phyloP scores from a whole-genome alignment of 2,113 vertebrate genomes.

The Alaudala cheleensis region DNA sequence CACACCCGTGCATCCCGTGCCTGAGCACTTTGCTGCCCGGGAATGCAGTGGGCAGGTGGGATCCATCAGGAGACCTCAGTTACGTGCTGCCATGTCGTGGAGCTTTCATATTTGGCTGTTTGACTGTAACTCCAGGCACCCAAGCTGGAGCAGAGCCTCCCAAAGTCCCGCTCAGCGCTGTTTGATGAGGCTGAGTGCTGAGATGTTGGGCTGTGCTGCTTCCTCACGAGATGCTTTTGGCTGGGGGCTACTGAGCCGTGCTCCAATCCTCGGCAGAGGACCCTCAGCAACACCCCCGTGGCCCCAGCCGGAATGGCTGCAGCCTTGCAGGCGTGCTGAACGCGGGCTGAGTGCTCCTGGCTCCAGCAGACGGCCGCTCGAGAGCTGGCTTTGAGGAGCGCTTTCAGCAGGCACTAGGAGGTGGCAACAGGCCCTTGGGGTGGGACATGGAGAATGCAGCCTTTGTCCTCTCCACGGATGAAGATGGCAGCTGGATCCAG shows the following conservation, averaged over 20 bases:
- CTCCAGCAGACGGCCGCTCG: constrained; percentile 71
- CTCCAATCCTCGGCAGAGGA: background rate
- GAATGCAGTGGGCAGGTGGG: fast-evolving
- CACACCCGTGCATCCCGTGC: fast-evolving
- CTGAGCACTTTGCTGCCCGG: background rate
- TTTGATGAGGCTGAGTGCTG: background rate
- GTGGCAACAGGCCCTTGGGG: constrained; percentile 73
- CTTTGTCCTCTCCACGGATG: constrained; percentile 1
- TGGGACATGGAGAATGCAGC: constrained; percentile 55
- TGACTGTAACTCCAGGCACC: background rate
- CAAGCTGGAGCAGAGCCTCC: background rate
- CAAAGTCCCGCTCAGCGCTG: background rate
- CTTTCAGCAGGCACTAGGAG: constrained; percentile 75
- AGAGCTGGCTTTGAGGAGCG: constrained; percentile 68
- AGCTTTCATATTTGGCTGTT: background rate
- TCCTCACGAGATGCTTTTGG: background rate
- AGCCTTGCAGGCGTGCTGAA: background rate
- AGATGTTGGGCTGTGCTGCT: background rate
- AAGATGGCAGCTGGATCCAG: background rate
- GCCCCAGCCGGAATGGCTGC: background rate
- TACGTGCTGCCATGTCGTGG: fast-evolving
- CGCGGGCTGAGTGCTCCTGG: constrained; percentile 74
- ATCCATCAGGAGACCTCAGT: background rate
- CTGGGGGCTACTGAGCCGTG: background rate
- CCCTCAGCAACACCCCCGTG: background rate